Evolutionary conservation across 2,797 vertebrate species (phyloP), one percentile per base, ranked within the genome.

Genomic region (Bradypus variegatus): DNA sequence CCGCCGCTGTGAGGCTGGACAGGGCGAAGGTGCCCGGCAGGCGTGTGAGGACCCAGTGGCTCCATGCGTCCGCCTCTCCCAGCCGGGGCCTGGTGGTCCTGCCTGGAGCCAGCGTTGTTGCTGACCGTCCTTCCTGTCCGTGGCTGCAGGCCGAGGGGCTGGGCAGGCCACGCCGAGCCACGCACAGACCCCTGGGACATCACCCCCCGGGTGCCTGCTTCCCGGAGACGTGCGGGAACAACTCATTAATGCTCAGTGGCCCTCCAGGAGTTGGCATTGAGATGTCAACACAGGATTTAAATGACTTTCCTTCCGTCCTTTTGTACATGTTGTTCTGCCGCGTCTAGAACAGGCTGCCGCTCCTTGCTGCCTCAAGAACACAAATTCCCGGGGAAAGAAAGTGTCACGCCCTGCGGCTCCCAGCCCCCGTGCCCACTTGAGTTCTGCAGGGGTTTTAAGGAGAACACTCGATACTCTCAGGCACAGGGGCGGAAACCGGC

Each of bases 361-460:
- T 64, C 23, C 73, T 90, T 50, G 89, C 36, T 36, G 89, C 87
- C 93, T 90, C 86, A 91, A 89, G 95, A 95, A 93, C 69, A 78
- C 2, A 21, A 67, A 84, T 94, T 95, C 89, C 70, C 0, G 0
- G 91, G 95, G 89, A 50, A 89, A 72, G 93, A 64, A 33, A 58
- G 38, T 4, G 5, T 38, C 79, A 25, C 83, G 87, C 4, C 1
- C 41, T 70, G 82, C 19, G 18, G 76, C 89, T 77, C 93, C 91
- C 94, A 87, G 82, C 78, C 21, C 86, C 94, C 23, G 1, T 21
- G 72, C 84, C 60, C 60, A 41, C 79, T 91, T 75, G 81, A 67
- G 48, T 48, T 91, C 67, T 60, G 83, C 16, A 76, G 70, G 36
- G 83, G 48, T 93, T 93, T 91, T 86, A 33, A 58, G 93, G 93